These are phyloP conservation scores for Cryptotis parvus DNA, from an alignment of 2,113 vertebrate genomes.

Conservation along the genomic window DNA sequence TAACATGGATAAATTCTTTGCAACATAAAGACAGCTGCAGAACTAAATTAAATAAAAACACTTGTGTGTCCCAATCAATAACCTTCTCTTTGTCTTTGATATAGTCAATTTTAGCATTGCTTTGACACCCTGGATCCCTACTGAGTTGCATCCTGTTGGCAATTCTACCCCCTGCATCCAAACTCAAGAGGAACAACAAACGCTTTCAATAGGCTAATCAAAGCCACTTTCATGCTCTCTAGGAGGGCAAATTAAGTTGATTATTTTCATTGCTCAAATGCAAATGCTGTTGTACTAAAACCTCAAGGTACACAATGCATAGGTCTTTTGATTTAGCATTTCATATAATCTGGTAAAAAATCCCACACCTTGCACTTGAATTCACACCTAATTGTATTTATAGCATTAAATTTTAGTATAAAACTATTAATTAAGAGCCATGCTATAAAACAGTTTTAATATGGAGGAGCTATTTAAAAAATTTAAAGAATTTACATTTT, in stretches of 20 bases:
- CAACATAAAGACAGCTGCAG: neutral
- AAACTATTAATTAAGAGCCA: constrained; percentile 14
- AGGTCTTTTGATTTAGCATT: constrained; percentile 45
- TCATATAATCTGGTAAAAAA: constrained; percentile 49
- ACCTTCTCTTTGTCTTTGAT: constrained; percentile 53
- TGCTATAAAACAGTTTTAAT: neutral
- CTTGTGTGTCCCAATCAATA: constrained; percentile 8
- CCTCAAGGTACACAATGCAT: constrained; percentile 58
- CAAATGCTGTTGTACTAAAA: constrained; percentile 72
- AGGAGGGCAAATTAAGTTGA: constrained; percentile 79
- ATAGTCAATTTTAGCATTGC: constrained; percentile 31
- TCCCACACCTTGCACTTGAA: constrained; percentile 20
- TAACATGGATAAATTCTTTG: neutral
- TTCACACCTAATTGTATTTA: constrained; percentile 57
- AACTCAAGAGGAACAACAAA: constrained; percentile 48
- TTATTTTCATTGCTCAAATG: constrained; percentile 76
- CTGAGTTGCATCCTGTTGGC: constrained; percentile 55
- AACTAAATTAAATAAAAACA: neutral
- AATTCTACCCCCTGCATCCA: constrained; percentile 76
- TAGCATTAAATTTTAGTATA: constrained; percentile 52
- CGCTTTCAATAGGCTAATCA: constrained; percentile 73
- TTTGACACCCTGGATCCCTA: constrained; percentile 52
- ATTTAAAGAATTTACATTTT: neutral
- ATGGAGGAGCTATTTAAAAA: neutral
- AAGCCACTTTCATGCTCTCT: constrained; percentile 70